Evolutionary conservation across 2,797 vertebrate species (phyloP), one percentile per base, ranked within the genome.

Genomic region (Trematomus bernacchii): DNA sequence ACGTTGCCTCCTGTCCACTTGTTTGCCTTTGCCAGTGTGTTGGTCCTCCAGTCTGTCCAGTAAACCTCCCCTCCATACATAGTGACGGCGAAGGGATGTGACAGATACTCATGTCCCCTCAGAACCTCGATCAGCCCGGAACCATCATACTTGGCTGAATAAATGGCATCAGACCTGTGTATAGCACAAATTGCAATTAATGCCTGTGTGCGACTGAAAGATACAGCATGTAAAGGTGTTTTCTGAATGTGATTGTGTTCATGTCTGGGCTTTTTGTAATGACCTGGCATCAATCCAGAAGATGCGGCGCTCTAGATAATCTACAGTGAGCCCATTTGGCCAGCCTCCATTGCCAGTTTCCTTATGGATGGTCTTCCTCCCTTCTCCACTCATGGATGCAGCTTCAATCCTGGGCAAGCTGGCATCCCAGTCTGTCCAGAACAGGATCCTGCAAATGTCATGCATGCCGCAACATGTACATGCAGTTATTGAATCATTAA

Each of bases 391-490:
- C 98, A 99, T 99, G 19, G 98, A 99, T 4, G 97, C 97, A 0
- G 98, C 98, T 77, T 99, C 98, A 30, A 99, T 99, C 48, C 98
- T 96, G 44, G 98, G 98, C 92, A 99, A 96, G 86, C 96, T 98
- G 44, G 98, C 97, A 72, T 99, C 98, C 98, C 98, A 99, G 84
- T 99, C 98, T 42, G 98, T 99, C 98, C 98, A 99, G 94, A 99
- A 99, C 48, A 99, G 95, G 88, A 99, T 97, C 79, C 98, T 99
- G 80, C 76, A 79, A 37, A 69, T 1, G 15, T 37, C 60, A 44
- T 19, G 40, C 60, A 44, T 19, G 40, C 4, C 19, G 77, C 21
- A 77, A 79, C 47, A 71, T 30, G 11, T 15, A 59, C 15, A 27
- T 6, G 15, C 13, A 40, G 43, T 48, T 27, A 30, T 58, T 23